Evolutionary conservation across 2,888 invertebrate genomes (phyloP), one percentile per base, ranked within the genome.

Genomic region (Acanthosepion esculentum): DNA sequence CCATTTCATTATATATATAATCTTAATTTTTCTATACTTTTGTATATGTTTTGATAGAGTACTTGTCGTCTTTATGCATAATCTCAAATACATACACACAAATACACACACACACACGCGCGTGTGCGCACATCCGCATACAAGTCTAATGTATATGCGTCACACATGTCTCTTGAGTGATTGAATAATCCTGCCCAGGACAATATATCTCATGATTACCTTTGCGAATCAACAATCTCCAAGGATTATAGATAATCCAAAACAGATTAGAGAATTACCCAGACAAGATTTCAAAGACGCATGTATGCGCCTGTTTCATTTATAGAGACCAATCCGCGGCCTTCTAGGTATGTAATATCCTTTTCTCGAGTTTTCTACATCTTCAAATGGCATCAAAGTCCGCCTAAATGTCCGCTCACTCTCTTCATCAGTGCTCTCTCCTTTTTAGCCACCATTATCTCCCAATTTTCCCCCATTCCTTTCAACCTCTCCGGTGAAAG

Each of bases 131-230:
- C 53, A 15, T 15, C 12, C 55, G 20, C 55, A 18, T 18, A 50
- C 50, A 50, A 50, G 50, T 4, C 4, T 59, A 59, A 23, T 15
- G 33, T 33, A 33, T 15, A 78, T 78, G n/a, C 78, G n/a, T n/a
- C n/a, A 12, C n/a, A n/a, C 78, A 78, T n/a, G 33, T 78, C n/a
- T 78, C n/a, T n/a, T 10, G n/a, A 15, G n/a, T 78, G 78, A 78
- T 78, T 78, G 78, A 33, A 78, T 78, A 78, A 78, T 15, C 78
- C 15, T 78, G 33, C n/a, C 33, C 78, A n/a, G n/a, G 12, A 78
- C 78, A 78, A n/a, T 78, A 78, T 33, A 59, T 78, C n/a, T 78
- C 33, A n/a, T 78, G 78, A 78, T n/a, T 78, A 78, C 78, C 78
- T 12, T 23, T 33, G n/a, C n/a, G 78, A n/a, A 78, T n/a, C 78